Evolutionary conservation across 2,888 invertebrate species (phyloP).

Genomic region (Tinea semifulvella): DNA sequence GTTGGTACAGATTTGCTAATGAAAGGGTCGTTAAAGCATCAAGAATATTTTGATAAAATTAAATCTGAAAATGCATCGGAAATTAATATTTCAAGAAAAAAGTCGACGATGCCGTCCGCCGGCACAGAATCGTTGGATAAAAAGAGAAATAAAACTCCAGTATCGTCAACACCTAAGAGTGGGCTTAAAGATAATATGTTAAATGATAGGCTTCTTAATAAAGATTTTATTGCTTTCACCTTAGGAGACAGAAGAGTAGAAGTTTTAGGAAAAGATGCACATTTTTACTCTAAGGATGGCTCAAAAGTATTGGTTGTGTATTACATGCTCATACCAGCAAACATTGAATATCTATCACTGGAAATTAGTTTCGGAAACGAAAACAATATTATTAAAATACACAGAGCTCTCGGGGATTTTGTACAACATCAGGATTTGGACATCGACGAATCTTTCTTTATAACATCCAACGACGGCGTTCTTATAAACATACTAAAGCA

Average conservation of each 20-base stretch:
- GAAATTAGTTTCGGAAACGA: slow-evolving; percentile 40
- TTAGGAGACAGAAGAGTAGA: slow-evolving; percentile 51
- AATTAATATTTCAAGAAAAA: slow-evolving; percentile 24
- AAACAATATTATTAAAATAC: slow-evolving; percentile 46
- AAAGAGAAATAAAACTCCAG: slow-evolving; percentile 32
- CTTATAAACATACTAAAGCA: slow-evolving; percentile 45
- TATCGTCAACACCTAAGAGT: slow-evolving; percentile 27
- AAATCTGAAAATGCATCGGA: slow-evolving; percentile 23
- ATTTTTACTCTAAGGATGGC: slow-evolving; percentile 50
- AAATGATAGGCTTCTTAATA: slow-evolving; percentile 19
- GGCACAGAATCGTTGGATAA: slow-evolving; percentile 30
- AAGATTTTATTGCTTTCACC: slow-evolving; percentile 47
- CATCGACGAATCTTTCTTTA: slow-evolving; percentile 44
- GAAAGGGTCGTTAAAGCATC: slow-evolving; percentile 51
- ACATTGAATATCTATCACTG: slow-evolving; percentile 41
- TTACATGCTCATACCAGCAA: slow-evolving; percentile 43
- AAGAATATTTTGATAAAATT: slow-evolving; percentile 27
- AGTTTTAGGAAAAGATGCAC: slow-evolving; percentile 48
- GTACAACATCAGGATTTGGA: slow-evolving; percentile 28
- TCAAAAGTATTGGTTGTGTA: slow-evolving; percentile 39
- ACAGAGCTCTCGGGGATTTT: slow-evolving; percentile 38
- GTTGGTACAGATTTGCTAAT: slow-evolving; percentile 44
- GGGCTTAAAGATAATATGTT: slow-evolving; percentile 20
- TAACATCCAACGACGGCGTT: slow-evolving; percentile 40
- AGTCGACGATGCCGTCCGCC: slow-evolving; percentile 22